Base-by-base conservation (phyloP, 2,113 vertebrate species). In the Malurus cyaneus region DNA sequence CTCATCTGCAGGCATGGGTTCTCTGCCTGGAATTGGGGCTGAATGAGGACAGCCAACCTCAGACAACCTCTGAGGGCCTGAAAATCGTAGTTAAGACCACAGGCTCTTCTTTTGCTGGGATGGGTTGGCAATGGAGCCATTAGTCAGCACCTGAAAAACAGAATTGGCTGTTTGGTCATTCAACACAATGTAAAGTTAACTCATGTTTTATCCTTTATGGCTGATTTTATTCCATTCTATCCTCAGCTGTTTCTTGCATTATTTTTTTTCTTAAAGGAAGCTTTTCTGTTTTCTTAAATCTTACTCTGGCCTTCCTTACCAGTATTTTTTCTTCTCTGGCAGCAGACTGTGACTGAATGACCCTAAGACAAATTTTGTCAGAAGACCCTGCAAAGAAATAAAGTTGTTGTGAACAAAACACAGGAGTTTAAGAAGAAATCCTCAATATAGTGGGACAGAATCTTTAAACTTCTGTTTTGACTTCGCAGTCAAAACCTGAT, bases 1-100 rank as follows among this genome's bases (percentile, higher is more conserved):
- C 31, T 85, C 50, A 5, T 71, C 44, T 1, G 3, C 1, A 0
- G 49, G 41, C 9, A 1, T 32, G 34, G 34, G 16, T 62, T 66
- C 72, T 94, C 42, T 50, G 29, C 65, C 64, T 71, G 92, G 80
- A 60, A 25, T 1, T 71, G 65, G 23, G 31, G 80, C 42, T 94
- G 52, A 34, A 7, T 80, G 72, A 86, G 77, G 80, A 78, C 80
- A 59, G 12, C 20, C 62, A 46, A 65, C 67, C 80, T 94, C 60
- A 92, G 80, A 60, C 72, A 92, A 25, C 54, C 76, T 86, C 62
- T 86, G 34, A 49, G 54, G 11, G 52, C 49, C 52, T 87, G 28
- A 8, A 79, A 46, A n/a, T 62, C 3, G 0, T 21, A 31, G 24
- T 34, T 86, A 44, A 29, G 42, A 59, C 15, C 25, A n/a, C 41